Conservation (phyloP, 2,888 invertebrate genomes). For the Orthonevra nobilis region DNA sequence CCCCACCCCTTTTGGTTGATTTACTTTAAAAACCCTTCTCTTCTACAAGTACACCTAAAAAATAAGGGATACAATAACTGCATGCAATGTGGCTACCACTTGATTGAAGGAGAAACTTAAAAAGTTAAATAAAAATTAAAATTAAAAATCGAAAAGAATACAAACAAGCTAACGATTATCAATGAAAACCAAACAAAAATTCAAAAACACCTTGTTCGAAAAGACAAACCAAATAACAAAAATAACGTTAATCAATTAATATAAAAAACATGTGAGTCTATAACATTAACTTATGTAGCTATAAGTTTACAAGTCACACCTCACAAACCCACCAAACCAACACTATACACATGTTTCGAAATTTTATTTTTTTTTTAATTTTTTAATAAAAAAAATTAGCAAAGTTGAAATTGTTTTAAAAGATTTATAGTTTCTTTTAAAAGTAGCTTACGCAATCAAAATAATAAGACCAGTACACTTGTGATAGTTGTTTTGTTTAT, state of each 20-base stretch:
- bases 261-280: slow-evolving; percentile 72
- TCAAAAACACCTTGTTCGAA: neutral
- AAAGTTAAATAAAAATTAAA: slow-evolving; percentile 17
- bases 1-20: no score
- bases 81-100: slow-evolving; percentile 57
- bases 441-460: no score
- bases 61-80: slow-evolving; percentile 38
- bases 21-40: slow-evolving; percentile 3
- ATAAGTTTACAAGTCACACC: slow-evolving; percentile 56
- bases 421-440: no score
- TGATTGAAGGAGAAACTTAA: slow-evolving; percentile 44
- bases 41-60: slow-evolving; percentile 21
- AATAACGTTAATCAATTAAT: slow-evolving; percentile 45
- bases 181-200: slow-evolving; percentile 13
- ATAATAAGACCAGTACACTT: no score
- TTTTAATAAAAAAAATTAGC: no score
- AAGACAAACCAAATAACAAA: slow-evolving; percentile 19
- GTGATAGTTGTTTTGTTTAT: no score
- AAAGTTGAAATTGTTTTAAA: no score
- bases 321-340: slow-evolving; percentile 19
- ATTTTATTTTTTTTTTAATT: neutral
- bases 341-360: slow-evolving; percentile 12
- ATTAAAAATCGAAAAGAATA: slow-evolving; percentile 15
- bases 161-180: slow-evolving; percentile 15
- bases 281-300: slow-evolving; percentile 61